These are phyloP conservation scores for Colistium nudipinnis DNA, from an alignment of 2,113 vertebrate species.

Conservation along the genomic window DNA sequence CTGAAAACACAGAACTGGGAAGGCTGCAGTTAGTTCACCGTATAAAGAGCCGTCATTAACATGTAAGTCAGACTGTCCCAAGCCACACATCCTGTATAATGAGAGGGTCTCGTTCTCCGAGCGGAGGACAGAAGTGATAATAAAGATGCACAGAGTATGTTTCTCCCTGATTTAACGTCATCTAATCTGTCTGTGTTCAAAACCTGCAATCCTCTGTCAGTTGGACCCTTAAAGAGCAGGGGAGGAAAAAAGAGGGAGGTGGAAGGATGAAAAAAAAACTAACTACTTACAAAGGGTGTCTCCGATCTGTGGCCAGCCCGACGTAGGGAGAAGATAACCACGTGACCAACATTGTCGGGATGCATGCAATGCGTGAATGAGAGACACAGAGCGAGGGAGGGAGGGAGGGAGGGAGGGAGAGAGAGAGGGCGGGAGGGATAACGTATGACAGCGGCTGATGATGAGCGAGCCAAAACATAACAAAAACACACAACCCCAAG, in stretches of 20 bases:
- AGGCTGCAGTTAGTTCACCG: slow-evolving; percentile 11
- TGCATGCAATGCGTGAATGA: slow-evolving; percentile 59
- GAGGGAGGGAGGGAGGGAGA: slow-evolving; percentile 26
- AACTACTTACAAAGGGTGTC: slow-evolving; percentile 61
- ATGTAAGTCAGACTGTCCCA: slow-evolving; percentile 49
- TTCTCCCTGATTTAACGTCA: slow-evolving; percentile 19
- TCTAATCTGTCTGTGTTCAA: slow-evolving; percentile 12
- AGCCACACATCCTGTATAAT: slow-evolving; percentile 48
- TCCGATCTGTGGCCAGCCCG: slow-evolving; percentile 25
- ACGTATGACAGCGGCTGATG: slow-evolving; percentile 28
- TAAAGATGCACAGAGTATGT: slow-evolving; percentile 3
- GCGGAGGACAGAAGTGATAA: slow-evolving; percentile 8
- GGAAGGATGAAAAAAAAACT: slow-evolving; percentile 2
- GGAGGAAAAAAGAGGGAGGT: slow-evolving; percentile 15
- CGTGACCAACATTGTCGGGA: slow-evolving; percentile 49
- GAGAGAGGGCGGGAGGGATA: slow-evolving; percentile 41
- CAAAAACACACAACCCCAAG: no score
- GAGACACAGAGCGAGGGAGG: slow-evolving; percentile 34
- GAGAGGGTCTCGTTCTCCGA: slow-evolving; percentile 40
- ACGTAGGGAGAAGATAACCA: slow-evolving; percentile 27
- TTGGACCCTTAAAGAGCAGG: slow-evolving; percentile 10
- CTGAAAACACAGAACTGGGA: slow-evolving; percentile 5
- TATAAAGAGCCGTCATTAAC: slow-evolving; percentile 53
- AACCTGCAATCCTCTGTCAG: slow-evolving; percentile 27
- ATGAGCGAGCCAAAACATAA: slow-evolving; percentile 36